Percentiles rank a stretch among this genome's conserved stretches.
These are phyloP conservation scores for Venustoraphidia nigricollis DNA, from an alignment of 2,888 invertebrate genomes.

Conservation along the genomic window DNA sequence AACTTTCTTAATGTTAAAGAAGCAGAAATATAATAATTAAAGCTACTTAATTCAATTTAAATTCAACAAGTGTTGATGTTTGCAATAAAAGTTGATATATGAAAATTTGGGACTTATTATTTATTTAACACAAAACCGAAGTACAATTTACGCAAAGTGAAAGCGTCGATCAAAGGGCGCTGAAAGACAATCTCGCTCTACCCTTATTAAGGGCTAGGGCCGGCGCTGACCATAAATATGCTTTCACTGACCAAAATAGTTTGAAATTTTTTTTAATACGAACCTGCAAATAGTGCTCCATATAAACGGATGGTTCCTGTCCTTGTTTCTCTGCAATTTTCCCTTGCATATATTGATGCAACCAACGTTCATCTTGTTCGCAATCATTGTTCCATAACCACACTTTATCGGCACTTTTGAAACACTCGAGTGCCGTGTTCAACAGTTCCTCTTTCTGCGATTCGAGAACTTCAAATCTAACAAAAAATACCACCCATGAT, in stretches of 20 bases:
- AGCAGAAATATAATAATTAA: too few species aligned
- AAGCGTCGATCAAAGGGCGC: too few species aligned
- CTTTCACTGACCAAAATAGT: not conserved
- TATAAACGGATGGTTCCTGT: constrained; percentile 53
- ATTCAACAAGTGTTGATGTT: too few species aligned
- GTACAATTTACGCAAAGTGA: too few species aligned
- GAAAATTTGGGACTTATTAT: too few species aligned
- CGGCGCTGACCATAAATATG: not conserved
- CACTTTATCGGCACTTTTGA: constrained; percentile 49
- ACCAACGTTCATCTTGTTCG: constrained; percentile 71
- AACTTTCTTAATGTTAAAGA: too few species aligned
- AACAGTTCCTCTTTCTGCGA: constrained; percentile 67
- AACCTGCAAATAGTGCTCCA: constrained; percentile 64
- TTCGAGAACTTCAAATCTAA: constrained; percentile 54
- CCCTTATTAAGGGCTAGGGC: too few species aligned
- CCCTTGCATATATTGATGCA: constrained; percentile 89
- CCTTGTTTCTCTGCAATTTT: constrained; percentile 83
- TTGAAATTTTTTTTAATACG: not conserved
- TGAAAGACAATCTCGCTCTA: too few species aligned
- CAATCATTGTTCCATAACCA: constrained; percentile 39
- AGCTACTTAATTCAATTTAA: too few species aligned
- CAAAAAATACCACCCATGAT: constrained; percentile 14
- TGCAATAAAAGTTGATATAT: too few species aligned
- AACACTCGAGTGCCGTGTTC: constrained; percentile 62
- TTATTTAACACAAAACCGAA: too few species aligned